These are phyloP conservation scores for Drosophila austrosaltans DNA, from an alignment of 2,888 invertebrate genomes.

Conservation along the genomic window DNA sequence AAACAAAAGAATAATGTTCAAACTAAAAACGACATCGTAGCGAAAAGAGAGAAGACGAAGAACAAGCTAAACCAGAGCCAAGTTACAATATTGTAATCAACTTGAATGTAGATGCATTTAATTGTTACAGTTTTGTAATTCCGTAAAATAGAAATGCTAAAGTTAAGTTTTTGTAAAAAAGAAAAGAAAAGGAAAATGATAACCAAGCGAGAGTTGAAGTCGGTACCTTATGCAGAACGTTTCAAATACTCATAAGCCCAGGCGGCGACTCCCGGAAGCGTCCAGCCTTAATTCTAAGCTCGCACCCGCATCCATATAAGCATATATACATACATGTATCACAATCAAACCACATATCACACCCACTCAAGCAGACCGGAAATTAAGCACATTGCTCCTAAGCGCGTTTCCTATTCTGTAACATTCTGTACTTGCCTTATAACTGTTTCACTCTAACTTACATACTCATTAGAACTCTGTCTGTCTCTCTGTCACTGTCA, in stretches of 20 bases:
- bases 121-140: constrained; percentile 36
- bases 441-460: constrained; percentile 11
- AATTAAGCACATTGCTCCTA: constrained; percentile 14
- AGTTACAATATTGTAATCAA: constrained; percentile 48
- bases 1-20: constrained; percentile 28
- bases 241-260: constrained; percentile 71
- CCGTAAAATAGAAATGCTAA: constrained; percentile 53
- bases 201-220: constrained; percentile 75
- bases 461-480: constrained; percentile 13
- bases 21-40: constrained; percentile 54
- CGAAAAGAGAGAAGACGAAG: constrained; percentile 47
- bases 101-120: constrained; percentile 37
- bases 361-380: constrained; percentile 15
- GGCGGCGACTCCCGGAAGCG: constrained; percentile 28
- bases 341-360: constrained; percentile 2
- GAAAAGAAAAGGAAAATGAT: constrained; percentile 44
- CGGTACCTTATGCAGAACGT: constrained; percentile 73
- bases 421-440: background rate
- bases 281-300: constrained; percentile 68
- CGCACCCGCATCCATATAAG: constrained; percentile 42
- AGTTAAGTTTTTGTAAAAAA: constrained; percentile 71
- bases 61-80: constrained; percentile 34
- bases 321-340: constrained; percentile 18
- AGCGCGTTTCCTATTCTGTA: constrained; percentile 12
- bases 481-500: constrained; percentile 23